Base-by-base conservation (phyloP, 1,140 invertebrate genomes). In the Zaprionus taronus region DNA sequence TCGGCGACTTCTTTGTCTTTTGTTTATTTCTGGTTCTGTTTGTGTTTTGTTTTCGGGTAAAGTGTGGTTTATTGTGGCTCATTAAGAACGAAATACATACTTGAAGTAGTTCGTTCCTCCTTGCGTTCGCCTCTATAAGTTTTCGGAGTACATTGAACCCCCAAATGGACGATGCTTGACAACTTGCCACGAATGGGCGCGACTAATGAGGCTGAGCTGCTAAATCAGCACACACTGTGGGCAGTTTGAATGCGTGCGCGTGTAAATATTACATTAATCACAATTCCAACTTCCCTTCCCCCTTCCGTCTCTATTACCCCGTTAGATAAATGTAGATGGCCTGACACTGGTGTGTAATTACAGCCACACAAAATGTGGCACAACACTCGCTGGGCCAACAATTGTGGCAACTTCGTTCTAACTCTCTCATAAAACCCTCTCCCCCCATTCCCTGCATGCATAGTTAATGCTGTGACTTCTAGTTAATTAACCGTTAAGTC, bases 261-360 rank as follows among this genome's bases (percentile, higher is more conserved):
- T 89, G 81, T 83, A 78, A 74, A 83, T 79, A 83, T 87, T 89
- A 83, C 84, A 87, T 83, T 83, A 87, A 64, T 72, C 72, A 64
- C 68, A 70, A 73, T 66, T 73, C 31, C 20, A 65, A 56, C 41
- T 56, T 20, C 38, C 36, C 31, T 34, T 1, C 34, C 36, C 15
- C 28, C 36, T n/a, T 2, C 20, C 22, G 15, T 22, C 15, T 24
- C 0, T 24, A 5, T 36, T 26, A 20, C 36, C 12, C 36, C 5
- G 14, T 61, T 47, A 44, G 47, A 26, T 55, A 34, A 58, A 53
- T 62, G 38, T 68, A 34, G 22, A 41, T 49, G 72, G 53, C 44
- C 49, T 51, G 53, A 31, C 56, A 28, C 60, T 49, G 38, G 60
- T 51, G 72, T 75, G 72, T 79, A 79, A 79, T 79, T 79, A 77